phyloP scores from a whole-genome alignment of 2,888 invertebrate species.

The Callyntrura guangdongensis region DNA sequence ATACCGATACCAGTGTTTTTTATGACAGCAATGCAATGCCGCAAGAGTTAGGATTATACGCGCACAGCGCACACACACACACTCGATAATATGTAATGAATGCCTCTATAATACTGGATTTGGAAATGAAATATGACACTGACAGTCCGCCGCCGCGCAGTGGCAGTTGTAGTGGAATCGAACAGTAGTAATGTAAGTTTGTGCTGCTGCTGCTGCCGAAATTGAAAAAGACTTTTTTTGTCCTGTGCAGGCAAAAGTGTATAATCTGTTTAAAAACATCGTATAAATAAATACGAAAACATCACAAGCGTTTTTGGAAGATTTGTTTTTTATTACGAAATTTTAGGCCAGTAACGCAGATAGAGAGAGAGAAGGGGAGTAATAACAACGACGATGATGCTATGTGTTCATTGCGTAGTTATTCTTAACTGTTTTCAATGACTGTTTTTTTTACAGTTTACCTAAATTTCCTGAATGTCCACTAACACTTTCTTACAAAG shows the following conservation, averaged over 20 bases:
- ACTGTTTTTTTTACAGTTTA: slow-evolving; percentile 7
- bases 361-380: too few species aligned
- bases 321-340: slow-evolving; percentile 20
- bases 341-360: neutral
- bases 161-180: slow-evolving; percentile 45
- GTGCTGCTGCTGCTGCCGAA: slow-evolving; percentile 21
- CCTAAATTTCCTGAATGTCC: slow-evolving; percentile 5
- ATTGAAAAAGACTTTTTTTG: neutral
- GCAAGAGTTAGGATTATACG: neutral
- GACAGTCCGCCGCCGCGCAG: slow-evolving; percentile 57
- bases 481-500: slow-evolving; percentile 5
- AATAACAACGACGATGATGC: too few species aligned
- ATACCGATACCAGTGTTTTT: neutral
- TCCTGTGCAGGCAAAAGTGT: neutral
- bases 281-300: slow-evolving; percentile 34
- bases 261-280: slow-evolving; percentile 43
- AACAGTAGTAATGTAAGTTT: neutral
- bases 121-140: slow-evolving; percentile 62
- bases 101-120: slow-evolving; percentile 4
- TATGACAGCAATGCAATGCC: neutral
- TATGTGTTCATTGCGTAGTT: too few species aligned
- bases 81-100: neutral
- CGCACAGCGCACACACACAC: neutral
- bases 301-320: slow-evolving; percentile 16
- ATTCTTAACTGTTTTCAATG: neutral